These are phyloP conservation scores for Smutsia gigantea DNA, from an alignment of 2,797 vertebrate genomes.

Conservation along the genomic window DNA sequence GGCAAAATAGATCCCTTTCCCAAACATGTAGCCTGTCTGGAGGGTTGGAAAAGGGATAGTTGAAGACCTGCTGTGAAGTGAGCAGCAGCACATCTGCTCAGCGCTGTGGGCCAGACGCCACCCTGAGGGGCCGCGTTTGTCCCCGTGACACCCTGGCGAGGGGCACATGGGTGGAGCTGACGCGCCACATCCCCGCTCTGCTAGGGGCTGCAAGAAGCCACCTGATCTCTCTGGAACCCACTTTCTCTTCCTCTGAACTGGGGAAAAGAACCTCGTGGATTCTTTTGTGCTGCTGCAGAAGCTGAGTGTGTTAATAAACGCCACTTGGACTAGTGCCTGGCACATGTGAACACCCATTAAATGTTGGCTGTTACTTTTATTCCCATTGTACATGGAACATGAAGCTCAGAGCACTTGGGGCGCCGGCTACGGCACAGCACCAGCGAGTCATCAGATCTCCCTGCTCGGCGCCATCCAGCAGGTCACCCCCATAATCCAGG, in stretches of 20 bases:
- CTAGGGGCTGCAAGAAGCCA: background rate
- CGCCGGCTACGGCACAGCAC: accelerated
- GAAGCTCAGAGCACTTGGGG: background rate
- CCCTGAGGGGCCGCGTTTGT: no score
- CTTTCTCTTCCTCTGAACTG: background rate
- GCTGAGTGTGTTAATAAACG: background rate
- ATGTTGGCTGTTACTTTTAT: accelerated
- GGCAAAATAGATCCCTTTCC: constrained; percentile 99
- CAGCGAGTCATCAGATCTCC: accelerated
- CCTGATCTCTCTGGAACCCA: background rate
- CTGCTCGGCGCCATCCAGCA: background rate
- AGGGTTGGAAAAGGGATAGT: constrained; percentile 13
- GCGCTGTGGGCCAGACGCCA: no score
- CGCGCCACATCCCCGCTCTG: no score
- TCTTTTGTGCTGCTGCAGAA: background rate
- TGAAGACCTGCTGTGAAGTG: background rate
- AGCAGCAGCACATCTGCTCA: no score
- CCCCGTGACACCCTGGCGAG: no score
- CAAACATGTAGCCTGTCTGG: constrained; percentile 99
- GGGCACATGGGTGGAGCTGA: no score
- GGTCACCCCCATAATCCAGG: background rate
- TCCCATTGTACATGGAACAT: accelerated
- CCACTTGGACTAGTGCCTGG: background rate
- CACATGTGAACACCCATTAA: background rate
- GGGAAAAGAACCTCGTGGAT: background rate